Conservation (phyloP, 2,888 invertebrate species). For the Pristionchus fissidentatus region DNA sequence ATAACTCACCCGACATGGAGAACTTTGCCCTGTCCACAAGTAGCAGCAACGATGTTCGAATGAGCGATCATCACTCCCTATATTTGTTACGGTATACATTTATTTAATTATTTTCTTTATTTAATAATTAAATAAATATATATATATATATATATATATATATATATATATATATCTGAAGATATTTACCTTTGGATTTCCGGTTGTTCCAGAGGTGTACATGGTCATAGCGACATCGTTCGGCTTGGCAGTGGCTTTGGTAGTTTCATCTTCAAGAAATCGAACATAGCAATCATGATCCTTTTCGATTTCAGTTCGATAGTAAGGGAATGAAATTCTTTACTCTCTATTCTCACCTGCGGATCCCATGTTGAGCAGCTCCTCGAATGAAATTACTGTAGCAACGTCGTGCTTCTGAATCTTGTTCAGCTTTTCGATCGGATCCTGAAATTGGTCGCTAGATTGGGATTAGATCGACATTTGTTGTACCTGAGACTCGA, state of each 20-base stretch:
- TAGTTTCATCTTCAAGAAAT: conserved; percentile 51
- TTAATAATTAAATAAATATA: background rate
- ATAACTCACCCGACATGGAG: conserved; percentile 75
- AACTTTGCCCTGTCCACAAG: conserved; percentile 77
- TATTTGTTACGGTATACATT: no score
- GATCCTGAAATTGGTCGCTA: conserved; percentile 48
- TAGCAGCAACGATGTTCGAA: conserved; percentile 77
- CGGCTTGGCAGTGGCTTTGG: conserved; percentile 80
- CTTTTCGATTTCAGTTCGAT: background rate
- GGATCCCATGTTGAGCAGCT: conserved; percentile 55
- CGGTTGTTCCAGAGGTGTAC: conserved; percentile 99
- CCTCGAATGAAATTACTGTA: conserved; percentile 64
- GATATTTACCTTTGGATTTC: conserved; percentile 76
- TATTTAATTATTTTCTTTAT: conserved; percentile 35
- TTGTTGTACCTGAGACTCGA: conserved; percentile 55
- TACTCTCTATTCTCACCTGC: background rate
- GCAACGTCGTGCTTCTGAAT: conserved; percentile 7
- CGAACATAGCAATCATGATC: background rate
- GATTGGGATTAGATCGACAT: conserved; percentile 30
- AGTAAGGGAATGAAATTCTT: background rate
- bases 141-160: no score
- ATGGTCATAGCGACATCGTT: conserved; percentile 94
- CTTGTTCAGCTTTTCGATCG: conserved; percentile 29
- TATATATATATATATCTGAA: no score
- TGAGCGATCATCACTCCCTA: conserved; percentile 78